A percentile compares a stretch with the other conserved stretches of the same genome.
phyloP scores from a whole-genome alignment of 2,888 invertebrate species.

The Anodontia alba region DNA sequence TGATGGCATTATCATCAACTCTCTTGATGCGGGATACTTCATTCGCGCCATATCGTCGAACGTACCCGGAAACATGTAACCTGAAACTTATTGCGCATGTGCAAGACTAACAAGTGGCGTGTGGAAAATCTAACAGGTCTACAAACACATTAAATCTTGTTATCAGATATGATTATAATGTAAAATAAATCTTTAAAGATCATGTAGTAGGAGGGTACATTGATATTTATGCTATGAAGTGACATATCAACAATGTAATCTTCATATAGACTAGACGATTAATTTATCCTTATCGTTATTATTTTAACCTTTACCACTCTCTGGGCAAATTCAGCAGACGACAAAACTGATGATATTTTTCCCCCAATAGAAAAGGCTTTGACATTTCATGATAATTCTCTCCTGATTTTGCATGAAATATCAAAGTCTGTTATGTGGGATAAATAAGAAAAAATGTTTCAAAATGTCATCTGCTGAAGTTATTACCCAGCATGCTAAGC shows the following conservation, averaged over 20 bases:
- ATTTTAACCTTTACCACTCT: too few relatives aligned
- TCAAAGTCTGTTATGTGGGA: too few relatives aligned
- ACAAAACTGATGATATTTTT: too few relatives aligned
- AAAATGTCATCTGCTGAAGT: too few relatives aligned
- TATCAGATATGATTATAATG: constrained; percentile 14
- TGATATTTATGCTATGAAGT: background rate
- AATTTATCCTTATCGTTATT: constrained; percentile 8
- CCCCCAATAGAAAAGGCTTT: too few relatives aligned
- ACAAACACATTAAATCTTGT: constrained; percentile 6
- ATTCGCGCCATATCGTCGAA: constrained; percentile 18
- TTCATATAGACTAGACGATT: constrained; percentile 5
- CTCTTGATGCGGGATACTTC: background rate
- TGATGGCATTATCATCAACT: background rate
- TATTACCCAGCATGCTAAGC: too few relatives aligned
- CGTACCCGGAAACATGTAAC: constrained; percentile 6
- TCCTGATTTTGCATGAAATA: too few relatives aligned
- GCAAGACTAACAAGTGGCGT: constrained; percentile 13
- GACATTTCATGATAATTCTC: too few relatives aligned
- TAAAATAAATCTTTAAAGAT: constrained; percentile 5
- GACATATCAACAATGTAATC: constrained; percentile 7
- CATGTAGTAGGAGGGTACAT: background rate
- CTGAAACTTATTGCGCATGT: constrained; percentile 2
- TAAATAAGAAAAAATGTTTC: too few relatives aligned
- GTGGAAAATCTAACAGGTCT: constrained; percentile 18
- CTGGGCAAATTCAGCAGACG: too few relatives aligned